Evolutionary conservation across 1,140 invertebrate genomes (phyloP).

Genomic region (Hylaeus volcanicus): DNA sequence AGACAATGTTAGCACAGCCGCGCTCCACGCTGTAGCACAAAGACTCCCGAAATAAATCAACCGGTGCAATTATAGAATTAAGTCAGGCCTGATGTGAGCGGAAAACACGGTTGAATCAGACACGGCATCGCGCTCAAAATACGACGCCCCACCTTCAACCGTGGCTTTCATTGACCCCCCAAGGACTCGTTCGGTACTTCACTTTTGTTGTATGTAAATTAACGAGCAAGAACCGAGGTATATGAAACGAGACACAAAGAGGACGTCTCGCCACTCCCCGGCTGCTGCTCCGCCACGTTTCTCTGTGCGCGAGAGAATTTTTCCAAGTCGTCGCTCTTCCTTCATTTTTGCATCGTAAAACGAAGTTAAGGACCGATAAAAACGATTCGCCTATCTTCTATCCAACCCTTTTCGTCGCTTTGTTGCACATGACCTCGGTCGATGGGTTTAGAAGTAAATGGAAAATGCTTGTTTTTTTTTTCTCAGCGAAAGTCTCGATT

Average conservation of each 20-base stretch:
- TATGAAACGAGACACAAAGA: constrained; percentile 30
- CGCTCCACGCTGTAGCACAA: background rate
- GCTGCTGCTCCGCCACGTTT: background rate
- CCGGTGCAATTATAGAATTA: constrained; percentile 20
- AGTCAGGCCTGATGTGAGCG: constrained; percentile 17
- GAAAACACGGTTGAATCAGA: constrained; percentile 34
- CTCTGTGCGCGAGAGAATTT: background rate
- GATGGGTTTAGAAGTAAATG: too few species aligned
- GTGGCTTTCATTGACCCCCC: constrained; percentile 40
- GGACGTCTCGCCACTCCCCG: constrained; percentile 4
- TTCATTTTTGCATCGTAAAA: background rate
- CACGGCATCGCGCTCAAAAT: constrained; percentile 30
- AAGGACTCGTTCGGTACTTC: constrained; percentile 29
- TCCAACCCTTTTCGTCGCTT: background rate
- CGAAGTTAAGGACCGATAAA: background rate
- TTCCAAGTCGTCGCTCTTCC: background rate
- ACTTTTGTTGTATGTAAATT: constrained; percentile 42
- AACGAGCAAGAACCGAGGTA: constrained; percentile 26
- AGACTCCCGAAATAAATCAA: constrained; percentile 26
- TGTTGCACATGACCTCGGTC: background rate
- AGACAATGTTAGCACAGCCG: background rate
- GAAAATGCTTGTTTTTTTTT: too few species aligned
- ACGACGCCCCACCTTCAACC: constrained; percentile 12
- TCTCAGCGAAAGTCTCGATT: too few species aligned
- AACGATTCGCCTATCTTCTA: background rate